A percentile compares a stretch with the other conserved stretches of the same genome.
Conservation (phyloP, 37 sponge, comb jelly and placozoan genomes). For the Hexactinellida sp. region DNA sequence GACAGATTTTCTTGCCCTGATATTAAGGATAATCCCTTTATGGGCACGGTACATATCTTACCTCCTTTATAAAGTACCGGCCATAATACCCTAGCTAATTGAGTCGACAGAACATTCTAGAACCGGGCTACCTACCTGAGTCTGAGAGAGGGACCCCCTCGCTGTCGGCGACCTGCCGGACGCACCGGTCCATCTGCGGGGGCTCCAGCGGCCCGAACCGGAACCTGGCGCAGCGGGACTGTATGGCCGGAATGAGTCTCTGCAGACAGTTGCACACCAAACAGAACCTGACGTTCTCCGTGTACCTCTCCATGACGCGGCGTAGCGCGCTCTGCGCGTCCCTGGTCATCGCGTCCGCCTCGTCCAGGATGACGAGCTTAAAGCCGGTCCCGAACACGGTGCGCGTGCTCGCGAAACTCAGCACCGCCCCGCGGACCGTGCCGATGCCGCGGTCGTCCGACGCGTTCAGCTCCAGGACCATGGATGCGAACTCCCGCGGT, state of each 20-base stretch:
- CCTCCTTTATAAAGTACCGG: background rate
- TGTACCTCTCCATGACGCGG: constrained; percentile 90
- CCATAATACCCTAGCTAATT: background rate
- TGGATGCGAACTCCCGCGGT: constrained; percentile 63
- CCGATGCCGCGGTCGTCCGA: constrained; percentile 98
- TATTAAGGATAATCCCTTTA: background rate
- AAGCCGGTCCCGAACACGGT: constrained; percentile 87
- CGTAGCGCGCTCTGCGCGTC: constrained; percentile 97
- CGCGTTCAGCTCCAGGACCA: constrained; percentile 97
- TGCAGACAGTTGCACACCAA: constrained; percentile 93
- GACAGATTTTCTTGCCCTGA: no score
- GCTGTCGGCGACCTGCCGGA: constrained; percentile 59
- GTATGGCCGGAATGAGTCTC: constrained; percentile 92
- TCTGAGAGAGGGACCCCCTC: constrained; percentile 26
- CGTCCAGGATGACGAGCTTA: constrained; percentile 89
- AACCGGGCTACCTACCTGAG: constrained; percentile 22
- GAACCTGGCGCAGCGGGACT: constrained; percentile 91
- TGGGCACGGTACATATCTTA: background rate
- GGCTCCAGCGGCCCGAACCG: constrained; percentile 79
- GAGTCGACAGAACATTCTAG: background rate
- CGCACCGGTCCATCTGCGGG: constrained; percentile 62
- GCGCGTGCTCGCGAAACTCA: constrained; percentile 88
- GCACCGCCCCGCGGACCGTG: constrained; percentile 76
- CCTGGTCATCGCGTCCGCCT: constrained; percentile 96
- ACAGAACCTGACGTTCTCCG: constrained; percentile 93